Evolutionary conservation across 2,888 invertebrate genomes (phyloP), one percentile per base, ranked within the genome.

Genomic region (Eulithis prunata): DNA sequence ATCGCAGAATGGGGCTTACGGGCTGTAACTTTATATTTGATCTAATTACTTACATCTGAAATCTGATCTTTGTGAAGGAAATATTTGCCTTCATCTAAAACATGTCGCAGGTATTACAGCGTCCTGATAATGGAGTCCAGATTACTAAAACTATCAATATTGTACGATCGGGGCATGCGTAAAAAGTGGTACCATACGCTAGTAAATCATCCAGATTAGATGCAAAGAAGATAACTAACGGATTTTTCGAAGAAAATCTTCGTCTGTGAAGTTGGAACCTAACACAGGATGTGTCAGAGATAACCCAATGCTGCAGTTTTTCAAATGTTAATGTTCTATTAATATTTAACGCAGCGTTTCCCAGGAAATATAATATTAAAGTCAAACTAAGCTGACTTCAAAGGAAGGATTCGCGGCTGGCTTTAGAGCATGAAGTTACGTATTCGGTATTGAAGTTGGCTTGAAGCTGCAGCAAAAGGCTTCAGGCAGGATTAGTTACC

Each of bases 11-110:
- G 57, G 8, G 43, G 3, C 5, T 4, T 21, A 49, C 8, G 21
- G 21, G 4, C 8, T 12, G 13, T 46, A 46, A 46, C 46, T 28
- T 57, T 57, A 21, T 57, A 57, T 46, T n/a, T 10, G 46, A n/a
- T 57, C 13, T 36, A 57, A 57, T 56, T 46, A 46, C 45, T 36
- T 46, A 46, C n/a, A 46, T 46, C 46, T 57, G 45, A 46, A 57
- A 10, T 14, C 14, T 38, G n/a, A 54, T 6, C 14, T 38, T 14
- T 54, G 32, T 41, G 2, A 8, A 41, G 41, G 10, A 41, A 11
- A 41, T 8, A 3, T 32, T 32, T 21, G 21, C 21, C 32, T 32
- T 32, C 32, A 32, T 32, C 32, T 32, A 32, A 32, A 32, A 3
- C 1, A 32, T 32, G 32, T 32, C 32, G 4, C 32, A 6, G 6